Base-by-base conservation (phyloP, 2,888 invertebrate genomes). In the Panzeria rudis region DNA sequence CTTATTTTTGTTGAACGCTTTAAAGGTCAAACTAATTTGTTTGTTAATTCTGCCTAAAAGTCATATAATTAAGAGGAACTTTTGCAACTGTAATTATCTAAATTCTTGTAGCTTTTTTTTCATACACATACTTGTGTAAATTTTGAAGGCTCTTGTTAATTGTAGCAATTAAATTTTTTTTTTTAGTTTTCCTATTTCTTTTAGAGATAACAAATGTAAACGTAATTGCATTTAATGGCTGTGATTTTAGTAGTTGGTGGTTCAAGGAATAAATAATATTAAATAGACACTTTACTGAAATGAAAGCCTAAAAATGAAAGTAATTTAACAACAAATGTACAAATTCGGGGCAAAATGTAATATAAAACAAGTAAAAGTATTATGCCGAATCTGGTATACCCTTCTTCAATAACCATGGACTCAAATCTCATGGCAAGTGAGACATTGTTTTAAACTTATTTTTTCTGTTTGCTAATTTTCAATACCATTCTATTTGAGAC, bases 91-190 rank as follows among this genome's bases (percentile, higher is more conserved):
- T 35, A 72, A 79, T 79, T 79, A 64, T 56, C 66, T 32, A 47
- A 23, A 76, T 44, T 44, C 13, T 44, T 71, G 54, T 11, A 29
- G 15, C 29, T n/a, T 35, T 50, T 0, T 35, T 13, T 32, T 32
- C 35, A 7, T 2, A 6, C 50, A 35, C 29, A 17, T 8, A 23
- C 15, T 61, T 17, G 20, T 50, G 25, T 44, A 15, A 15, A 3
- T 56, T 68, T 71, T 54, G 41, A 72, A 35, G 29, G 61, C 52
- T 56, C 20, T 38, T 62, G 62, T 23, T 72, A 72, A 72, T 47
- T 71, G 71, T 35, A 41, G 62, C 71, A 72, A 79, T 71, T 79
- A 79, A 71, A 72, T 54, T 2, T 15, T 50, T 50, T 54, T 44
- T n/a, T n/a, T 44, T 5, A 4, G 29, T 35, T 54, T 32, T n/a